Conservation (phyloP, 2,113 vertebrate species). For the Indicator maculatus region DNA sequence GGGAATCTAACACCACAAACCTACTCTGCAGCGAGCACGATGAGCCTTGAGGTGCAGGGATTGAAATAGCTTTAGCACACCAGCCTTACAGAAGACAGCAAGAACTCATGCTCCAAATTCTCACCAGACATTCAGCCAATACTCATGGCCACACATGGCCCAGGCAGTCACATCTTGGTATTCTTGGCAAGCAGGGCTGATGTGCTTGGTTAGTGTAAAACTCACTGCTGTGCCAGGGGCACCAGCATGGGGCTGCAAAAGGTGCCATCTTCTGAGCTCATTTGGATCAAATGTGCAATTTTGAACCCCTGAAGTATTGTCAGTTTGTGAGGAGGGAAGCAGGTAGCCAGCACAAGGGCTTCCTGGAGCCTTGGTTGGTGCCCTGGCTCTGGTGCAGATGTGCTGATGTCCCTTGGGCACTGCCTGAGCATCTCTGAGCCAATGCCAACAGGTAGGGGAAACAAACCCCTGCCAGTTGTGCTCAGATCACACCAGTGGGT, state of each 20-base stretch:
- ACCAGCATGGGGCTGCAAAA: accelerated
- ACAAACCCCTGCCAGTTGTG: not conserved
- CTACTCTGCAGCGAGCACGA: not conserved
- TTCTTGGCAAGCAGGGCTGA: not conserved
- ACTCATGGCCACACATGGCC: not conserved
- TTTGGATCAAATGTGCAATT: accelerated
- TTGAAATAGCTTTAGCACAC: not conserved
- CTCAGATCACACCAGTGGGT: not conserved
- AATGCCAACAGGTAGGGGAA: accelerated
- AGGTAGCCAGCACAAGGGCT: not conserved
- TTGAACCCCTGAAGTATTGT: not conserved
- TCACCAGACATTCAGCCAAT: not conserved
- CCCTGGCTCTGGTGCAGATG: accelerated
- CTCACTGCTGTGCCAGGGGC: not conserved
- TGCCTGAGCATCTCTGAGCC: not conserved
- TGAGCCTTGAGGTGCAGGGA: accelerated
- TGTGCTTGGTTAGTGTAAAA: not conserved
- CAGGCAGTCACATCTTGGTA: not conserved
- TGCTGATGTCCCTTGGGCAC: not conserved
- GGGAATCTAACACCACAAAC: not conserved
- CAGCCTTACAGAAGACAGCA: not conserved
- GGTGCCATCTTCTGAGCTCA: not conserved
- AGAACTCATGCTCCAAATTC: not conserved
- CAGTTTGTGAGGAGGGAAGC: not conserved
- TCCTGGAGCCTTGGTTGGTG: not conserved